These are phyloP conservation scores for Pluvianellus socialis DNA, from an alignment of 2,113 vertebrate genomes.

Conservation along the genomic window DNA sequence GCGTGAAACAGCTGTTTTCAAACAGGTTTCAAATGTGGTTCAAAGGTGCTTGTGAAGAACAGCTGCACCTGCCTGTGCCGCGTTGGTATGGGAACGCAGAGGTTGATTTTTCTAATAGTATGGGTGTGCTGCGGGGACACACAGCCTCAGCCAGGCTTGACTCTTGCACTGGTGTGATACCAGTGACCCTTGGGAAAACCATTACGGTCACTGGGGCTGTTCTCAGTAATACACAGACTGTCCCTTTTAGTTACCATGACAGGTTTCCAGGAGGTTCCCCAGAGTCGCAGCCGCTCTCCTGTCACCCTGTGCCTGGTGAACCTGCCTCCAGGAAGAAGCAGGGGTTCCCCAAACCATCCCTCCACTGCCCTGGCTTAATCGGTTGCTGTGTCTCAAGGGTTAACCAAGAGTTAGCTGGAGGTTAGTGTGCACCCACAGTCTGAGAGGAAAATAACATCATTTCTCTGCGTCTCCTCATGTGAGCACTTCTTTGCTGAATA, in stretches of 20 bases:
- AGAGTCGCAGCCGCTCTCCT: background rate
- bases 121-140: background rate
- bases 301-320: background rate
- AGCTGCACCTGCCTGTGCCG: background rate
- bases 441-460: background rate
- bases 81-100: background rate
- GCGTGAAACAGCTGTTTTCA: background rate
- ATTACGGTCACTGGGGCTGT: background rate
- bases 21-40: background rate
- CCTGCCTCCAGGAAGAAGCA: background rate
- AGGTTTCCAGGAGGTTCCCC: background rate
- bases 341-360: background rate
- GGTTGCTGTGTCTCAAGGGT: background rate
- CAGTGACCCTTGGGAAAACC: background rate
- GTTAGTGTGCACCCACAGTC: background rate
- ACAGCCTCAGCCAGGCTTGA: background rate
- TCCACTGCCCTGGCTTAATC: background rate
- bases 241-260: background rate
- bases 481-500: background rate
- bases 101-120: background rate
- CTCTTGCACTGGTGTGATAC: background rate
- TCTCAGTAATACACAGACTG: background rate
- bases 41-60: background rate
- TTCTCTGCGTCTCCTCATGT: background rate
- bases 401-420: constrained; percentile 33